These are phyloP conservation scores for Sanderia malayensis DNA, from an alignment of 30 jellyfish, hydroid and myxozoan genomes.

Conservation along the genomic window DNA sequence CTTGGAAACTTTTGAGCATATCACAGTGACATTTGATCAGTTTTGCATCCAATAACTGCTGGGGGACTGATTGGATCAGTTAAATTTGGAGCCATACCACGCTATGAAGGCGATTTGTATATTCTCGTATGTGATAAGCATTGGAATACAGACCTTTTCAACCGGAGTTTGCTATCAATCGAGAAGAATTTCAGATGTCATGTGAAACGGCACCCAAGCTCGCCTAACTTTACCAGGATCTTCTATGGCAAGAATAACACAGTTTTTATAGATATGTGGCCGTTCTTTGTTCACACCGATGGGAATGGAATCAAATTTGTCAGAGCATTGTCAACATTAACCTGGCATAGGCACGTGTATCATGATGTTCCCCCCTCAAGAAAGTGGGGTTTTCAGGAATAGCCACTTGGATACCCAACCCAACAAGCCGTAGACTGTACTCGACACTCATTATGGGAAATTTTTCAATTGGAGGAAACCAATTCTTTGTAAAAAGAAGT, in stretches of 20 bases:
- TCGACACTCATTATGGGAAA: conserved; percentile 35
- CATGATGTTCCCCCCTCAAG: no score
- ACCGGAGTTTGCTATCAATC: not conserved
- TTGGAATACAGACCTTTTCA: conserved; percentile 22
- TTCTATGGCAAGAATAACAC: conserved; percentile 40
- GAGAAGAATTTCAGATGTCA: conserved; percentile 3
- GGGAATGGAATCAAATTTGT: conserved; percentile 24
- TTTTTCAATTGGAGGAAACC: conserved; percentile 29
- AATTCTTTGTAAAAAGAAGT: conserved; percentile 12
- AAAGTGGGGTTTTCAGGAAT: conserved; percentile 44
- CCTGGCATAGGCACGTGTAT: conserved; percentile 25
- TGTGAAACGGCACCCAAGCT: not conserved
- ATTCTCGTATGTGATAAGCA: conserved; percentile 13
- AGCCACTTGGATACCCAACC: conserved; percentile 50
- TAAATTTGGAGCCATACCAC: conserved; percentile 23
- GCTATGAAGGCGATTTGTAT: conserved; percentile 51
- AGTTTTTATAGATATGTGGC: conserved; percentile 55
- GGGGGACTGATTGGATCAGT: conserved; percentile 68
- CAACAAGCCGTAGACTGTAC: conserved; percentile 34
- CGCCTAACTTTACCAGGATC: conserved; percentile 15
- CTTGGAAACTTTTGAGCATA: conserved; percentile 32
- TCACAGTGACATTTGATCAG: conserved; percentile 10
- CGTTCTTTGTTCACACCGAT: conserved; percentile 4
- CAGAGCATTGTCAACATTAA: conserved; percentile 14
- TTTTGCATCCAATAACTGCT: conserved; percentile 5